These are phyloP conservation scores for Emys orbicularis DNA, from an alignment of 2,797 vertebrate species.

Conservation along the genomic window DNA sequence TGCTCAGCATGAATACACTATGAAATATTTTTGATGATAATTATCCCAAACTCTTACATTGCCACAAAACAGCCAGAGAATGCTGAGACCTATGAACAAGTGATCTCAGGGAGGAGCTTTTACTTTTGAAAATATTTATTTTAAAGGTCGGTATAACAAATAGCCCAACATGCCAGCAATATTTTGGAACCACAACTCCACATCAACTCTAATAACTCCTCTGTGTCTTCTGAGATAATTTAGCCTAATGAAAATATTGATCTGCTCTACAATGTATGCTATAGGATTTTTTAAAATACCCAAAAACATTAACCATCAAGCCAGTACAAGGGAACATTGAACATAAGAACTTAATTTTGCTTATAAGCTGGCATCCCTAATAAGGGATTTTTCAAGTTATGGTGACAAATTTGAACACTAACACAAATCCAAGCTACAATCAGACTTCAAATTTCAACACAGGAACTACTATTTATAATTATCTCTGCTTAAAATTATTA, in stretches of 20 bases:
- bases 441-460: conserved; percentile 48
- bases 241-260: not conserved
- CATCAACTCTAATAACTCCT: conserved; percentile 7
- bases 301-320: not conserved
- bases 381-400: conserved; percentile 16
- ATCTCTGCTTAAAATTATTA: conserved; percentile 27
- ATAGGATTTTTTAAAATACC: conserved; percentile 24
- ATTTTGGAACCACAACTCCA: not conserved
- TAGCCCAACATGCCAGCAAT: not conserved
- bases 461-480: conserved; percentile 54
- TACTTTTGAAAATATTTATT: not conserved
- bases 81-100: not conserved
- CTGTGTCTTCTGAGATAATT: conserved; percentile 35
- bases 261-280: not conserved
- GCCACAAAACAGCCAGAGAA: not conserved
- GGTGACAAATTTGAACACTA: conserved; percentile 39
- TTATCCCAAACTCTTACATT: not conserved
- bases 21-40: conserved; percentile 1
- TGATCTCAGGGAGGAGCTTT: not conserved
- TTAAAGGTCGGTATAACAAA: not conserved
- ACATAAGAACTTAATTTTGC: conserved; percentile 36
- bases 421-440: conserved; percentile 31
- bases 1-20: not conserved
- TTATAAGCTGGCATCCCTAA: conserved; percentile 30
- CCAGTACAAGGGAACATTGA: conserved; percentile 23